Base-by-base conservation (phyloP, 2,888 invertebrate species). In the Xestia rhomboidea region DNA sequence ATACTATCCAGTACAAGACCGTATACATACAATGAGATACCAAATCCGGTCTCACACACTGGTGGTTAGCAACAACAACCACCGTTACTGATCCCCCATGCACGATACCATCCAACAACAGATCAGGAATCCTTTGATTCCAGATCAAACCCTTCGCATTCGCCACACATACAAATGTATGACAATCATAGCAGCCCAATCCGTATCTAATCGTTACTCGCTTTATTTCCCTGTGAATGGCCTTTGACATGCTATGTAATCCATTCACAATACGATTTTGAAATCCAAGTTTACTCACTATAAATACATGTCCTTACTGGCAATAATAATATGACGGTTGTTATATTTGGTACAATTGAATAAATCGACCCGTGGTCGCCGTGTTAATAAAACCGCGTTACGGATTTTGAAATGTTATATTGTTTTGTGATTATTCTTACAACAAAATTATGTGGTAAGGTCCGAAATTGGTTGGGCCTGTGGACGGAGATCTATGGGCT, bases 211-310 rank as follows among this genome's bases (percentile, higher is more conserved):
- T 88, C 79, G 86, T 79, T 78, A n/a, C 77, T 73, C 77, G 79
- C 75, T 81, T 73, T 75, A 83, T 83, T 34, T 75, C 49, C 60
- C 41, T 70, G 34, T 88, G 80, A 85, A 87, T 84, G 75, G 77
- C 79, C 81, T 85, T 82, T 89, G 84, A 87, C 82, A 87, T 81
- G 84, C 68, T 72, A 44, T 75, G 75, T 89, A 88, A 89, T 88
- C 82, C 85, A 24, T 73, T 76, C 76, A 90, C 89, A 89, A 90
- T 89, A 81, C 76, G 46, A 84, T 77, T 81, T 80, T 80, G 75
- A 84, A 79, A 82, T 68, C 72, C 72, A 54, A 77, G 63, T 75
- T 74, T 76, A 75, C 68, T n/a, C 72, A 68, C 79, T 77, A 75
- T 82, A 81, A 82, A 84, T 79, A 78, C 51, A 69, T 67, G 60